Evolutionary conservation across 2,113 vertebrate genomes (phyloP).

Genomic region (Alaudala cheleensis): DNA sequence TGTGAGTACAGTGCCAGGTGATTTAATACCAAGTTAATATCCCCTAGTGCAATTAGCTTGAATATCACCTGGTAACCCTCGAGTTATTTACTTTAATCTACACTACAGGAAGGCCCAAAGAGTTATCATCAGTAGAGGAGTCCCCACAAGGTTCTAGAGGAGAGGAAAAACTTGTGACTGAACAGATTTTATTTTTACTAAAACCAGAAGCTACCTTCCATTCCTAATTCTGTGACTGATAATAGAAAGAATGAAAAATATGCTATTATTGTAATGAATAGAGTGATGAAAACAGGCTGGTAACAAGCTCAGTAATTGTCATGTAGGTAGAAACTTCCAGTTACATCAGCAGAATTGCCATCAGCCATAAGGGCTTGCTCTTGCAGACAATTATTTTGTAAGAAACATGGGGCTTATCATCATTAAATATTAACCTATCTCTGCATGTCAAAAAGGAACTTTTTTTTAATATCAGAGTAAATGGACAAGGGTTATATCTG

Average conservation of each 20-base stretch:
- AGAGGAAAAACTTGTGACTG: not conserved
- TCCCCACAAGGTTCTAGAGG: not conserved
- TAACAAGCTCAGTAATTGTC: not conserved
- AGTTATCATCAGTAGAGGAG: not conserved
- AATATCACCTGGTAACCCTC: not conserved
- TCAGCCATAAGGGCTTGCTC: not conserved
- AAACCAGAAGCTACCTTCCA: not conserved
- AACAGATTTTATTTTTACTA: not conserved
- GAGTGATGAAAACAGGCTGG: not conserved
- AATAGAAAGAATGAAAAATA: not conserved
- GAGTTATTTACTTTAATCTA: not conserved
- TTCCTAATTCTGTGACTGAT: not conserved
- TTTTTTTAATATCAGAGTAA: not conserved
- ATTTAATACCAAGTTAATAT: not conserved
- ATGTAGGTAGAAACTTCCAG: not conserved
- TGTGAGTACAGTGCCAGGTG: not conserved
- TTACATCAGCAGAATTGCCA: not conserved
- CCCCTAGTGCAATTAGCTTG: not conserved
- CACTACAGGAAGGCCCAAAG: not conserved
- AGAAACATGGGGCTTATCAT: not conserved
- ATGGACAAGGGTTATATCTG: not conserved
- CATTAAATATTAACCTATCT: conserved; percentile 32
- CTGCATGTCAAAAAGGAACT: not conserved
- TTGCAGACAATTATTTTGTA: not conserved
- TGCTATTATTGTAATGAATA: not conserved